These are phyloP conservation scores for Nyctalus aviator DNA, from an alignment of 2,797 vertebrate genomes.

Conservation along the genomic window DNA sequence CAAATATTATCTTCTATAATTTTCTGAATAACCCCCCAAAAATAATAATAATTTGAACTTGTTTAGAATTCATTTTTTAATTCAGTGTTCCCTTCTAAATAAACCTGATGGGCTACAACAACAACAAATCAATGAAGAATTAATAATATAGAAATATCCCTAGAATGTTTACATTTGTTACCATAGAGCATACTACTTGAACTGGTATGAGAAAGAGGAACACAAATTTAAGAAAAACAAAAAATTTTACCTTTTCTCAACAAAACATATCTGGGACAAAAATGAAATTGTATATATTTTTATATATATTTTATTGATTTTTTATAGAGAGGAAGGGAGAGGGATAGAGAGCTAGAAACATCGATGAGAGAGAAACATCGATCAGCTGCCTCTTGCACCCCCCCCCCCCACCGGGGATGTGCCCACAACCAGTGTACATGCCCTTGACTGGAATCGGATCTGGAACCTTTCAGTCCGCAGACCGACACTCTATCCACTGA, in stretches of 20 bases:
- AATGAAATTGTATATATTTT: background rate
- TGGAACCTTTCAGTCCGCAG: no score
- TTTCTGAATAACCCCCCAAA: background rate
- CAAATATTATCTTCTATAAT: background rate
- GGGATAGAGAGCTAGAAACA: no score
- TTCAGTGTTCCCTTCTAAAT: constrained; percentile 20
- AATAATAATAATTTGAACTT: background rate
- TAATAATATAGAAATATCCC: background rate
- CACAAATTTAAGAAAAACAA: background rate
- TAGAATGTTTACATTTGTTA: background rate
- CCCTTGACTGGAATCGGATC: no score
- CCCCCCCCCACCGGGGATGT: no score
- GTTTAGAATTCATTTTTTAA: constrained; percentile 8
- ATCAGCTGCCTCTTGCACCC: no score
- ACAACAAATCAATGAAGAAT: background rate
- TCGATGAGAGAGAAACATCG: no score
- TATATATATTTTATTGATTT: no score
- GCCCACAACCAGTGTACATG: no score
- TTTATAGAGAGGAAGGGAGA: no score
- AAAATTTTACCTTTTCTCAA: background rate
- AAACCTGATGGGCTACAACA: background rate
- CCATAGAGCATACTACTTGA: background rate
- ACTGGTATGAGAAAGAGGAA: background rate
- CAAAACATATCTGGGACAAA: background rate
- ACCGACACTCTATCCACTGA: no score